Evolutionary conservation across 1,140 invertebrate species (phyloP).

Genomic region (Monochamus saltuarius): DNA sequence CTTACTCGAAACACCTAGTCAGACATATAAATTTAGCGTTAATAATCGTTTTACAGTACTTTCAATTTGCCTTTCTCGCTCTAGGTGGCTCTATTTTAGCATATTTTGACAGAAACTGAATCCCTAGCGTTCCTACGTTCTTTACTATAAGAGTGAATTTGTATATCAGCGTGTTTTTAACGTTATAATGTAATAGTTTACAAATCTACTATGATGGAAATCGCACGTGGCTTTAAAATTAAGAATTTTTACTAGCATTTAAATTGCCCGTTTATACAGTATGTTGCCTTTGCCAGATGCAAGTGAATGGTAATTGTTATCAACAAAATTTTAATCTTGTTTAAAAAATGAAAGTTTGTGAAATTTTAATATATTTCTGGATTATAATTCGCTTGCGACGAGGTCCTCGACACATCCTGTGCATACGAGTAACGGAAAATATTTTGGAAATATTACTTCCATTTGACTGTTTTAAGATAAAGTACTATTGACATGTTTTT

Average conservation of each 20-base stretch:
- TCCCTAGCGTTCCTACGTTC: too few relatives aligned
- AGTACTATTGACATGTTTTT: slow-evolving; percentile 35
- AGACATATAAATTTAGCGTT: too few relatives aligned
- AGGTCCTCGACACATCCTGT: too few relatives aligned
- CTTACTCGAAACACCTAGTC: too few relatives aligned
- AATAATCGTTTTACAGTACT: too few relatives aligned
- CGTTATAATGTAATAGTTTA: slow-evolving; percentile 27
- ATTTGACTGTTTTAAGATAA: slow-evolving; percentile 31
- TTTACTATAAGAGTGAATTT: too few relatives aligned
- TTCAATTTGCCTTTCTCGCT: too few relatives aligned
- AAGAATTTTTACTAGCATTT: slow-evolving; percentile 20
- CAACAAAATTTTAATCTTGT: background rate
- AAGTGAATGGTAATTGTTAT: background rate
- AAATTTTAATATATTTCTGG: background rate
- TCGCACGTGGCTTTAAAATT: slow-evolving; percentile 27
- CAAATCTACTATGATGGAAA: slow-evolving; percentile 26
- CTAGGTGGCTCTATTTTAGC: too few relatives aligned
- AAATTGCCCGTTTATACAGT: background rate
- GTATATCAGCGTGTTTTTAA: slow-evolving; percentile 10
- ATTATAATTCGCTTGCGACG: too few relatives aligned
- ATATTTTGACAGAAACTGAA: background rate
- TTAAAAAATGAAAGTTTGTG: too few relatives aligned
- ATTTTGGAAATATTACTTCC: slow-evolving; percentile 26
- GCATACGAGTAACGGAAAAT: background rate
- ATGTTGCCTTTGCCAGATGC: background rate